Evolutionary conservation across 2,113 vertebrate genomes (phyloP).

Genomic region (Marmota flaviventris): DNA sequence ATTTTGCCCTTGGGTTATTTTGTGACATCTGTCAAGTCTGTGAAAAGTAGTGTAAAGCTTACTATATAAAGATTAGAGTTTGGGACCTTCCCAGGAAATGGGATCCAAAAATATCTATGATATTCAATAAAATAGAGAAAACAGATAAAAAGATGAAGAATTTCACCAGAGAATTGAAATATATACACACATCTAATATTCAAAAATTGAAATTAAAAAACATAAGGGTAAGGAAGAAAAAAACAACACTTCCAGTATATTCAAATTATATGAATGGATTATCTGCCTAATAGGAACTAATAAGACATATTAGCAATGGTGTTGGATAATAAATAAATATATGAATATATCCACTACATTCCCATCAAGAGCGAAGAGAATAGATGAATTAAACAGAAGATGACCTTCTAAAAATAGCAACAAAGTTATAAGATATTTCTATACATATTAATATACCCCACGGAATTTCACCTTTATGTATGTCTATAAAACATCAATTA

Average conservation of each 20-base stretch:
- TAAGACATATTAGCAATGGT: not conserved
- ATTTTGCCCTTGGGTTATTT: constrained; percentile 51
- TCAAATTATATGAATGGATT: constrained; percentile 14
- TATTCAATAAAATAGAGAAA: constrained; percentile 42
- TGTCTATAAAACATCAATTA: too few relatives aligned
- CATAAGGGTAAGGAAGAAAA: not conserved
- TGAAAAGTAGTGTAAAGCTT: constrained; percentile 42
- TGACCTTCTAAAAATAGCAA: too few relatives aligned
- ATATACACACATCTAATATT: constrained; percentile 15
- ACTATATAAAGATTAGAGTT: constrained; percentile 29
- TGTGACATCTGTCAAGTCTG: constrained; percentile 15
- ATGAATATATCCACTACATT: not conserved
- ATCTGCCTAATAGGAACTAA: not conserved
- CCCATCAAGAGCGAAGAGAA: too few relatives aligned
- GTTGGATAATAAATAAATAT: not conserved
- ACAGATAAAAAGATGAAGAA: not conserved
- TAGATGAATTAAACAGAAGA: too few relatives aligned
- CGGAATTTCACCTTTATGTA: too few relatives aligned
- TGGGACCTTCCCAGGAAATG: not conserved
- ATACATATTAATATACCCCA: too few relatives aligned
- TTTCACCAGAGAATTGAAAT: constrained; percentile 9
- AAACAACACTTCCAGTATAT: not conserved
- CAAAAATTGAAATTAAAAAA: constrained; percentile 31
- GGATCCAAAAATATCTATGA: not conserved
- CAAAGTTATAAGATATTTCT: too few relatives aligned